Conservation (phyloP, 92 coral and sea anemone genomes). For the Epizoanthus fatuus region DNA sequence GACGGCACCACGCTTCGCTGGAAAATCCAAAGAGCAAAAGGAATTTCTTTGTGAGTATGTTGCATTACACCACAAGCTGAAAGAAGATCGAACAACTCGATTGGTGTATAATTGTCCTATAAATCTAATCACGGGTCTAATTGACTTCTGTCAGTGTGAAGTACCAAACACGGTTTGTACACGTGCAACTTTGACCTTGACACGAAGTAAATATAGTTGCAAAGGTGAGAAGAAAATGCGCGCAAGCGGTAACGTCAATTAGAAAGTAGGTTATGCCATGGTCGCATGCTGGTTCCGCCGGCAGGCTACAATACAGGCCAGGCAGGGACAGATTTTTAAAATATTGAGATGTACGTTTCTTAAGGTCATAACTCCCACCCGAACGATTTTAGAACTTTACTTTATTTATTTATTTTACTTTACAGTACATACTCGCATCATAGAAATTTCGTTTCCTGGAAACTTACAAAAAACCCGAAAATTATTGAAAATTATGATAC, state of each 20-base stretch:
- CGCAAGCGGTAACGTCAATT: background rate
- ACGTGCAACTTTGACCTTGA: conserved; percentile 16
- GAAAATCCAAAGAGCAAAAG: no score
- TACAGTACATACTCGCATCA: background rate
- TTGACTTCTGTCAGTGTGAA: background rate
- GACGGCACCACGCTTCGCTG: background rate
- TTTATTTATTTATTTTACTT: background rate
- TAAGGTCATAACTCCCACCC: background rate
- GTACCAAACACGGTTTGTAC: background rate
- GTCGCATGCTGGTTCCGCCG: background rate
- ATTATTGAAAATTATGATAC: background rate
- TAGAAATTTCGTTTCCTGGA: background rate
- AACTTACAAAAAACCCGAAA: background rate
- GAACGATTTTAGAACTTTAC: background rate
- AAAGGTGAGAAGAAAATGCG: background rate
- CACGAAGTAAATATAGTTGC: background rate
- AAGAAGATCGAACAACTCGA: background rate
- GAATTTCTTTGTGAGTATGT: background rate
- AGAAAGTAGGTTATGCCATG: background rate
- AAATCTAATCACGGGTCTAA: background rate
- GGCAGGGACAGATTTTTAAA: no score
- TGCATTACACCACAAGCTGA: background rate
- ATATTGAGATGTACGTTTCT: background rate
- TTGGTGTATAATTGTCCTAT: background rate
- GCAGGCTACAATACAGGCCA: no score